Evolutionary conservation across 2,113 vertebrate species (phyloP), one percentile per base, ranked within the genome.

Genomic region (Hydrolagus affinis): DNA sequence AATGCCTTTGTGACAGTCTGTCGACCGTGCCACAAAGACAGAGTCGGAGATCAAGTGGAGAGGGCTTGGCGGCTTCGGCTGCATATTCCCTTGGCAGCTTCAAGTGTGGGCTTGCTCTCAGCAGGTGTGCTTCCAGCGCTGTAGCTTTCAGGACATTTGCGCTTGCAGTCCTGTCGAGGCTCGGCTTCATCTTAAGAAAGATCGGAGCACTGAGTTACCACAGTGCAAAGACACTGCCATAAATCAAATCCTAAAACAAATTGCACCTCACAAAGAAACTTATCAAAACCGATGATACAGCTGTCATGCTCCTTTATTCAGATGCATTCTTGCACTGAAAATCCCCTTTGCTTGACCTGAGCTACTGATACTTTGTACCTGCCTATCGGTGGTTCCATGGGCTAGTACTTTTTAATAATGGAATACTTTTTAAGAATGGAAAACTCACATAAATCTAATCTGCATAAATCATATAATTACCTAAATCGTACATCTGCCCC

Each of bases 171-270:
- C 87, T 89, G 89, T 89, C 57, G 88, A 88, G 85, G 69, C 86
- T 85, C 85, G 86, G 70, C 85, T 94, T 91, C 88, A 68, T 85
- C 76, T 90, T 89, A 89, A 90, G 91, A 91, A 86, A 90, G 89
- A 91, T 91, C 91, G 89, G 90, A 89, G 90, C 91, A 91, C 92
- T 86, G 87, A 90, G 92, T 91, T 91, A 89, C 91, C 91, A 92
- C 90, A 92, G 90, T 90, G 91, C 90, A 90, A 90, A 87, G 88
- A 73, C 90, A 88, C 89, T n/a, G 90, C 91, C 90, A 93, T 94
- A 93, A 93, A 94, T 94, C 92, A 93, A 90, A 93, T 93, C 93
- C 91, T 90, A 93, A 91, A 92, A 92, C 92, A 93, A 90, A 89
- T 88, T 60, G 74, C 87, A 87, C 86, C 87, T 87, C 88, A 86